phyloP scores from a whole-genome alignment of 1,140 invertebrate species.

The Ips typographus region DNA sequence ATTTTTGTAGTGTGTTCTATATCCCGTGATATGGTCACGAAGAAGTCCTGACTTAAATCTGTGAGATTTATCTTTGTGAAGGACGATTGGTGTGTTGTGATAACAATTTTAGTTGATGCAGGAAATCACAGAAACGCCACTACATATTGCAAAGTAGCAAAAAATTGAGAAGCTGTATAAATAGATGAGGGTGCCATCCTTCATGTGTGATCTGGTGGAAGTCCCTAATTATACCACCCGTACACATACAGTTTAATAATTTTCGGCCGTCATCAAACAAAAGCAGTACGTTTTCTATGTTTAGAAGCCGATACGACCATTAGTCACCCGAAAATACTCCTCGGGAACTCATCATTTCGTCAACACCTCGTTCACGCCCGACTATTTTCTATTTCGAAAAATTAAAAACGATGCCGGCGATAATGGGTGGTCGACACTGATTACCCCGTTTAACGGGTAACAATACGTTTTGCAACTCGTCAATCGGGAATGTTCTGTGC shows the following conservation, averaged over 20 bases:
- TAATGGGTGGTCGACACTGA: conserved; percentile 44
- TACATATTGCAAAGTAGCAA: too few species aligned
- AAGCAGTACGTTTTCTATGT: conserved; percentile 31
- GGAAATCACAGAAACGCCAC: too few species aligned
- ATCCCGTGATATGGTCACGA: too few species aligned
- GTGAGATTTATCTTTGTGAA: too few species aligned
- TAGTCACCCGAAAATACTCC: conserved; percentile 31
- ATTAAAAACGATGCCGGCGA: conserved; percentile 30
- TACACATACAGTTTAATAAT: conserved; percentile 25
- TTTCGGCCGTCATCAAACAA: conserved; percentile 30
- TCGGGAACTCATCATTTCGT: conserved; percentile 38
- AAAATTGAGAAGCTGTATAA: too few species aligned
- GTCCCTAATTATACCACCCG: conserved; percentile 10
- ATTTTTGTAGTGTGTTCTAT: too few species aligned
- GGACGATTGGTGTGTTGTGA: too few species aligned
- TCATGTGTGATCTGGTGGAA: conserved; percentile 1
- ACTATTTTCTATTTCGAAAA: conserved; percentile 37
- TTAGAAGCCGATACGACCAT: conserved; percentile 30
- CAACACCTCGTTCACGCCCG: conserved; percentile 35
- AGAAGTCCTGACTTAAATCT: too few species aligned
- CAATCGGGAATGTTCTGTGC: conserved; percentile 25
- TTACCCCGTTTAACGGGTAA: conserved; percentile 35
- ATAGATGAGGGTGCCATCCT: too few species aligned
- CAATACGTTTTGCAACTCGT: conserved; percentile 41
- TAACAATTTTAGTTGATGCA: too few species aligned